Conservation (phyloP, 2,797 vertebrate species). For the Zalophus californianus region DNA sequence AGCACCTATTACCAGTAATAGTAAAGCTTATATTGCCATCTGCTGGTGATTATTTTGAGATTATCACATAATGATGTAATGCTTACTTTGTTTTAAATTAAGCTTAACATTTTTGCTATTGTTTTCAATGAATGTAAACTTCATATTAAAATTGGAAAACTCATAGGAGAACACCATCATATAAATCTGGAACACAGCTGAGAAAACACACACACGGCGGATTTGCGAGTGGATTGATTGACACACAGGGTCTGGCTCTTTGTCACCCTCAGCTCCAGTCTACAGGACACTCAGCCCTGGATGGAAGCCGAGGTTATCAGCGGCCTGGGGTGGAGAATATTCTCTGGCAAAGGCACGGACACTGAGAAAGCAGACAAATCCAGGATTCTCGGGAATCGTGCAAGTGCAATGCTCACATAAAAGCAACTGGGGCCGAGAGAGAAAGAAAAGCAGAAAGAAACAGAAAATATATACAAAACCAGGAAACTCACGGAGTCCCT, state of each 20-base stretch:
- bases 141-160: conserved; percentile 12
- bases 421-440: background rate
- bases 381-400: background rate
- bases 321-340: background rate
- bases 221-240: background rate
- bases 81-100: conserved; percentile 59
- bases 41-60: conserved; percentile 72
- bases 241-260: too few species aligned
- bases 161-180: background rate
- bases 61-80: background rate
- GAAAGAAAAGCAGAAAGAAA: background rate
- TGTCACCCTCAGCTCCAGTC: background rate
- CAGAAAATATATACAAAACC: background rate
- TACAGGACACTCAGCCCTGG: background rate
- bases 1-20: background rate
- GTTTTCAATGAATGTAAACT: conserved; percentile 19
- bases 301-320: background rate
- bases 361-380: background rate
- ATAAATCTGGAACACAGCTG: background rate
- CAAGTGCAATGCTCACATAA: background rate
- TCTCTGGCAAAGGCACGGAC: background rate
- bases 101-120: conserved; percentile 27
- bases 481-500: background rate
- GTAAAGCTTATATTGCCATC: conserved; percentile 79
- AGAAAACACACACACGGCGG: background rate